Evolutionary conservation across 2,888 invertebrate genomes (phyloP), one percentile per base, ranked within the genome.

Genomic region (Micropterix aruncella): DNA sequence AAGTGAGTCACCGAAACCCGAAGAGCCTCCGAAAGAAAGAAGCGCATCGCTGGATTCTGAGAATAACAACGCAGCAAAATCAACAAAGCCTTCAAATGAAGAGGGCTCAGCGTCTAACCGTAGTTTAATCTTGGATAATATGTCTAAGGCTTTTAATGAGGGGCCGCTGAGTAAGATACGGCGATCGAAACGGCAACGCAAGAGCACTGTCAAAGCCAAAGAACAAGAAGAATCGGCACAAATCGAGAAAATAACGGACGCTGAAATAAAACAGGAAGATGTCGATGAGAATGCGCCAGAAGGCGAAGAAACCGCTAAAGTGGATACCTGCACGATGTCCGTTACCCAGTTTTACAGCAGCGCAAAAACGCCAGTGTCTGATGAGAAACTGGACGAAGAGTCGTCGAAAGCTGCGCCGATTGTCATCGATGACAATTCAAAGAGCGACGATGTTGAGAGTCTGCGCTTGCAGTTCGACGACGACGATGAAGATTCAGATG

Each of bases 11-110:
- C 5, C 60, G 61, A 65, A 64, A 61, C 9, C 16, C 15, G 68
- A 70, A 69, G 70, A 70, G 70, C 70, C 70, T 70, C 69, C 65
- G 57, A 63, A 58, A 57, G 57, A 63, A 60, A 60, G 68, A 62
- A 68, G 69, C 66, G 65, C 69, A 61, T 69, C 70, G 57, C 61
- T 70, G 62, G 70, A 70, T 58, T 67, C 70, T 38, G 70, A 70
- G 62, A 70, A 70, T 69, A 70, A 70, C 67, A 70, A 70, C 66
- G 66, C 43, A 42, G 4, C n/a, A 37, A 43, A 63, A 60, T n/a
- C n/a, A n/a, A 58, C 65, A 52, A 75, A 75, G 55, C 63, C 74
- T 56, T 73, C 75, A 56, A 75, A 74, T 58, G 77, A 74, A 64
- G 53, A 61, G 47, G 62, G 73, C 55, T 59, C 72, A 56, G 63